Evolutionary conservation across 2,888 invertebrate species (phyloP).

Genomic region (Argyresthia albistria): DNA sequence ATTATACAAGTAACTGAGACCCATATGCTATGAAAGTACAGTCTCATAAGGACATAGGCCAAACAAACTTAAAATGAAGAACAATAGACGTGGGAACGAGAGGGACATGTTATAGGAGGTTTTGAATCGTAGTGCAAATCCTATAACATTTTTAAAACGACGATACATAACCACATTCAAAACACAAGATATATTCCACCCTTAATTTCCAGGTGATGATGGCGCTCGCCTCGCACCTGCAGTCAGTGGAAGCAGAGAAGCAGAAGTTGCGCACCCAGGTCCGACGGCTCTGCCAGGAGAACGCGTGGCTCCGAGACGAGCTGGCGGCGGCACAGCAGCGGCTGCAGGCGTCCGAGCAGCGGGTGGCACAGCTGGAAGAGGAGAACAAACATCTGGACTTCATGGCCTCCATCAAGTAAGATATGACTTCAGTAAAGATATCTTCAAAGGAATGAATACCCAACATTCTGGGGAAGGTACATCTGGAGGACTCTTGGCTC

Average conservation of each 20-base stretch:
- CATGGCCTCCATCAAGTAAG: slow-evolving; percentile 91
- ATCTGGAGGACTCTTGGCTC: no score
- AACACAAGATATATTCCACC: neutral
- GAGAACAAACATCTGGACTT: slow-evolving; percentile 98
- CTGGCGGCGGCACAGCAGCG: slow-evolving; percentile 97
- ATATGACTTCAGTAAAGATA: no score
- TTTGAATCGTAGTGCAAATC: no score
- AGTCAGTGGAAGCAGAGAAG: slow-evolving; percentile 98
- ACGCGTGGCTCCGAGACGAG: slow-evolving; percentile 99
- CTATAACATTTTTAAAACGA: no score
- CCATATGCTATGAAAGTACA: no score
- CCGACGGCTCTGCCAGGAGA: slow-evolving; percentile 96
- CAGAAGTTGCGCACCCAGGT: slow-evolving; percentile 99
- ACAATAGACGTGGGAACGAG: no score
- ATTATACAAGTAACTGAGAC: no score
- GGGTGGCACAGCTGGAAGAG: slow-evolving; percentile 96
- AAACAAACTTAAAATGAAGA: no score
- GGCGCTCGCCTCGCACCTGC: slow-evolving; percentile 95
- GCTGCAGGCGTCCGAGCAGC: slow-evolving; percentile 95
- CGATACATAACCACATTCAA: neutral
- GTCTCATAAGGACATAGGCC: no score
- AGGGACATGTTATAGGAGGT: no score
- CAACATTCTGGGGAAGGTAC: no score
- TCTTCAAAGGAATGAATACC: no score
- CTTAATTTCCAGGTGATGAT: slow-evolving; percentile 85